Evolutionary conservation across 2,888 invertebrate genomes (phyloP).

Genomic region (Phaedon cochleariae): DNA sequence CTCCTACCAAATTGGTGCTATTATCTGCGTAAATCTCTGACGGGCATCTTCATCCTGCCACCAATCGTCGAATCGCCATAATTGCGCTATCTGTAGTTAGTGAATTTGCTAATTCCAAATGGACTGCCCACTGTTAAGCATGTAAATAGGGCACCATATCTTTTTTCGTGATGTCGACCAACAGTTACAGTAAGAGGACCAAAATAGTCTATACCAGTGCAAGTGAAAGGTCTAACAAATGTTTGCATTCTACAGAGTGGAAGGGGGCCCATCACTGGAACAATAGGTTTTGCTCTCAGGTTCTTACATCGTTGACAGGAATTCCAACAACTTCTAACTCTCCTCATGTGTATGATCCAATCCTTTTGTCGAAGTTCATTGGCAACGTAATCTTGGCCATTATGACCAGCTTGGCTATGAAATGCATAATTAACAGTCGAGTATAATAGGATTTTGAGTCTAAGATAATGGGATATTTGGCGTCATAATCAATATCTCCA

Average conservation of each 20-base stretch:
- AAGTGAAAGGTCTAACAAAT: not conserved
- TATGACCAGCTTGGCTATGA: not conserved
- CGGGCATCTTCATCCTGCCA: conserved; percentile 1
- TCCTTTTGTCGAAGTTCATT: not conserved
- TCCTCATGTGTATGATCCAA: not conserved
- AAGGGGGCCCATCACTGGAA: not conserved
- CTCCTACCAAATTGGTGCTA: conserved; percentile 12
- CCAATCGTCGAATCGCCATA: conserved; percentile 5
- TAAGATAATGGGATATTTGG: not conserved
- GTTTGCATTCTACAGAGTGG: not conserved
- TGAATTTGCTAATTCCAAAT: too few species aligned
- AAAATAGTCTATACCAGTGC: not conserved
- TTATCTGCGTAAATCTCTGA: not conserved
- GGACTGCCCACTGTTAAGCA: not conserved
- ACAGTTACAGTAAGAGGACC: not conserved
- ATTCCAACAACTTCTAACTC: conserved; percentile 6
- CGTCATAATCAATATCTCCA: not conserved
- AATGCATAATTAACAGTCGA: not conserved
- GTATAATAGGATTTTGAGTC: not conserved
- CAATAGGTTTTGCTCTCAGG: not conserved
- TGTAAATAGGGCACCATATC: not conserved
- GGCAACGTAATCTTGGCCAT: not conserved
- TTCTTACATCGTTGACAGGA: not conserved
- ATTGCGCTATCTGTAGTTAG: not conserved
- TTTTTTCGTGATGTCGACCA: not conserved